Evolutionary conservation across 2,797 vertebrate genomes (phyloP), one percentile per base, ranked within the genome.

Genomic region (Tapirus indicus): DNA sequence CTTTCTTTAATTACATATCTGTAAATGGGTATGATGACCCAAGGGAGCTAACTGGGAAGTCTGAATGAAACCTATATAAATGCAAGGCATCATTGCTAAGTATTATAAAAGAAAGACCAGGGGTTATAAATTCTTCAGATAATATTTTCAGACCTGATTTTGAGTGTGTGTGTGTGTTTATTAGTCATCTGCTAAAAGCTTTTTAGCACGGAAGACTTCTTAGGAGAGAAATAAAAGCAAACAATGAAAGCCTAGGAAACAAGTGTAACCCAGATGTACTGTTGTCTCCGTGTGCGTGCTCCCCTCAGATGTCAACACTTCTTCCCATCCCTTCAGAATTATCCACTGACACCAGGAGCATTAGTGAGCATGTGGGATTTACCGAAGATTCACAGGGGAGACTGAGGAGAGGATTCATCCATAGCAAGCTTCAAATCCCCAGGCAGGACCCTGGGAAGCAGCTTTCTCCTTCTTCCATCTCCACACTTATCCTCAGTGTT

Each of bases 1-100:
- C 17, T 88, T 94, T 95, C 72, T 93, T 71, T 75, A 96, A 52
- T 92, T 79, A 89, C 41, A 0, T 86, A 32, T 87, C 72, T 97
- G 72, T 94, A 92, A 80, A 85, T 95, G 82, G 52, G 25, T 66
- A 77, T 32, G 38, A 90, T 66, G 44, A 80, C 47, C 35, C 56
- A 85, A 58, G 38, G 72, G 38, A 78, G 66, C 85, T 88, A 44
- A 91, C 18, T 93, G 83, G 54, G 38, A 66, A 64, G 47, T 52
- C 82, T 89, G 68, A 92, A 72, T 52, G 54, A 83, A 90, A 84
- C 86, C 35, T 85, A 7, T 54, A 14, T 54, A 68, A 87, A 64
- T 32, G 16, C 44, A 92, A 86, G 71, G 60, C 29, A 21, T 86
- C 60, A 47, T 32, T 35, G 74, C 16, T 47, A 84, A 75, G 7